Base-by-base conservation (phyloP, 2,797 vertebrate species). In the Acanthurus tractus region DNA sequence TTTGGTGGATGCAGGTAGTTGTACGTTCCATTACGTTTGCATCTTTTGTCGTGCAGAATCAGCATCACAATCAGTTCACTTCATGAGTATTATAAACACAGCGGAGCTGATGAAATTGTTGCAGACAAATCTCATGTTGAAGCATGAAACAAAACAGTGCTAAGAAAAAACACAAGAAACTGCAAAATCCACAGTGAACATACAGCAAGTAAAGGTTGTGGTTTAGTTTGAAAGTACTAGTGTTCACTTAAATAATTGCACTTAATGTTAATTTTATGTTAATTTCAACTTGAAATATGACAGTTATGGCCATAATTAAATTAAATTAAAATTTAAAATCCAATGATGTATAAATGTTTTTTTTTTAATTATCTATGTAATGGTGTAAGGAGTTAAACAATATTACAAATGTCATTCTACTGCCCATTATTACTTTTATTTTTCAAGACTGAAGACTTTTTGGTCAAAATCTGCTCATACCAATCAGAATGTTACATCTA, bases 1-100 rank as follows among this genome's bases (percentile, higher is more conserved):
- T 61, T 75, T n/a, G 64, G 53, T 61, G 34, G 12, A n/a, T 12
- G 62, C 56, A 83, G 78, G 80, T 85, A 46, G 48, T 12, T 63
- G 53, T 25, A 45, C 0, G 1, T n/a, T 20, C 6, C 13, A 2
- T 73, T 46, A 55, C 55, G 25, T 67, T 49, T 73, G 61, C 17
- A 53, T 38, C 40, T 63, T 38, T 25, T 63, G 74, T 76, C 50
- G 78, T 40, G 73, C 3, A 23, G 58, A 57, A 56, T 76, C 36
- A 63, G 57, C 22, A 46, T 58, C 67, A 45, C 23, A 66, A 53
- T 78, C 46, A 52, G 44, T 58, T 73, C n/a, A 42, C 18, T 40
- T 74, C 23, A 36, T 13, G 15, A 63, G 38, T 34, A 56, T 34
- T 36, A 6, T 12, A 23, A 45, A 54, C n/a, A 36, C 15, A 57